A percentile compares a stretch with the other conserved stretches of the same genome.
These are phyloP conservation scores for Argyrosomus japonicus DNA, from an alignment of 2,113 vertebrate genomes.

Conservation along the genomic window DNA sequence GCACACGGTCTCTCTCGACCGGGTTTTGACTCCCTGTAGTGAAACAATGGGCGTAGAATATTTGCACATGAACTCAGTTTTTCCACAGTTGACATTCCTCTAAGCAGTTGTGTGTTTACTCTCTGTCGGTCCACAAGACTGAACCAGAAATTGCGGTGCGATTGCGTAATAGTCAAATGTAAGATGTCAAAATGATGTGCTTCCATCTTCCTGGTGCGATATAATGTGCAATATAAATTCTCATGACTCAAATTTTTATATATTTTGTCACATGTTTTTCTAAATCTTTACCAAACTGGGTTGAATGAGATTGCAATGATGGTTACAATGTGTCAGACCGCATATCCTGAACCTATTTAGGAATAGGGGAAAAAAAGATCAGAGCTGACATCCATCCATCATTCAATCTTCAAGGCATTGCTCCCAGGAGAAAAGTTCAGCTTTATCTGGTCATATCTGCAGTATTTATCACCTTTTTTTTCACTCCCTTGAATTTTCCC, in stretches of 20 bases:
- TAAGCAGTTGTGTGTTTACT: slow-evolving; percentile 65
- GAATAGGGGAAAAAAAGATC: background rate
- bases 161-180: slow-evolving; percentile 36
- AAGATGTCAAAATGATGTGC: slow-evolving; percentile 20
- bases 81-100: slow-evolving; percentile 70
- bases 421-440: slow-evolving; percentile 38
- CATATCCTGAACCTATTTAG: slow-evolving; percentile 10
- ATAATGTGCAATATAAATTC: background rate
- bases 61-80: slow-evolving; percentile 56
- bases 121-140: slow-evolving; percentile 31
- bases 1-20: slow-evolving; percentile 3
- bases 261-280: slow-evolving; percentile 18
- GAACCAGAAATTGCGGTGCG: slow-evolving; percentile 32
- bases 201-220: background rate
- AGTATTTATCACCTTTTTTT: slow-evolving; percentile 39
- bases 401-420: slow-evolving; percentile 29
- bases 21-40: slow-evolving; percentile 16
- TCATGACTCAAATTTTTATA: background rate
- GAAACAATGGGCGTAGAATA: slow-evolving; percentile 30
- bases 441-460: slow-evolving; percentile 24
- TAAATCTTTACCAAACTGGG: background rate
- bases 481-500: slow-evolving; percentile 47
- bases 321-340: background rate
- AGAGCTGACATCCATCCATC: slow-evolving; percentile 25
- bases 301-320: slow-evolving; percentile 28